Conservation (phyloP, 2,888 invertebrate genomes). For the Dicranocentrus wangi region DNA sequence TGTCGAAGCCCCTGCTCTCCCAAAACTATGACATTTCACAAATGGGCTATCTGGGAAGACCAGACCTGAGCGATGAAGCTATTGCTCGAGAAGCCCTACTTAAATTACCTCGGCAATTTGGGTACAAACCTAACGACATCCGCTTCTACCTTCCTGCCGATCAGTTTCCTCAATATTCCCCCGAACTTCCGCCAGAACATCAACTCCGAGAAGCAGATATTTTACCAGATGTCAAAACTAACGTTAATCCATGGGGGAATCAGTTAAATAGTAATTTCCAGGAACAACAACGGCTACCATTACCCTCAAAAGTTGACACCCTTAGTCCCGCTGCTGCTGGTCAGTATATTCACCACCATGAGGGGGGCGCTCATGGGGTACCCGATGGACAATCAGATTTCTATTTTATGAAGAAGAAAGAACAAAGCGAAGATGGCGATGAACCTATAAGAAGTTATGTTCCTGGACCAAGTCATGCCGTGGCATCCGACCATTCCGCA, state of each 20-base stretch:
- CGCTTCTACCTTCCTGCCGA: constrained; percentile 68
- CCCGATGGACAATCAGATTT: constrained; percentile 41
- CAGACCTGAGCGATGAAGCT: constrained; percentile 41
- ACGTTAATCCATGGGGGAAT: constrained; percentile 1
- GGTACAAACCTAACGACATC: constrained; percentile 69
- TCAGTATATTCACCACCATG: not conserved
- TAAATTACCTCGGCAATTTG: constrained; percentile 68
- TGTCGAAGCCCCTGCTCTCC: constrained; percentile 19
- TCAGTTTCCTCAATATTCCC: constrained; percentile 50
- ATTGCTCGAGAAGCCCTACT: constrained; percentile 51
- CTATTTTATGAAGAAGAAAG: constrained; percentile 65
- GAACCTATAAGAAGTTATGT: constrained; percentile 27
- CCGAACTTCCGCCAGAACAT: not conserved
- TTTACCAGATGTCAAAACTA: not conserved
- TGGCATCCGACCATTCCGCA: constrained; percentile 63
- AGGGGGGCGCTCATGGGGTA: constrained; percentile 17
- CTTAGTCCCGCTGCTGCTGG: not conserved
- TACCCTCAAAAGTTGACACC: constrained; percentile 17
- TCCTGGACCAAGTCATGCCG: constrained; percentile 64
- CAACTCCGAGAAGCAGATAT: not conserved
- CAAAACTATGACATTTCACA: constrained; percentile 60
- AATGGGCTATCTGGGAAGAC: constrained; percentile 46
- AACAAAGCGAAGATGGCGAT: constrained; percentile 14
- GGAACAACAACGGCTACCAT: constrained; percentile 20
- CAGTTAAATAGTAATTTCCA: not conserved